These are phyloP conservation scores for Netelia virgata DNA, from an alignment of 2,888 invertebrate species.

Conservation along the genomic window DNA sequence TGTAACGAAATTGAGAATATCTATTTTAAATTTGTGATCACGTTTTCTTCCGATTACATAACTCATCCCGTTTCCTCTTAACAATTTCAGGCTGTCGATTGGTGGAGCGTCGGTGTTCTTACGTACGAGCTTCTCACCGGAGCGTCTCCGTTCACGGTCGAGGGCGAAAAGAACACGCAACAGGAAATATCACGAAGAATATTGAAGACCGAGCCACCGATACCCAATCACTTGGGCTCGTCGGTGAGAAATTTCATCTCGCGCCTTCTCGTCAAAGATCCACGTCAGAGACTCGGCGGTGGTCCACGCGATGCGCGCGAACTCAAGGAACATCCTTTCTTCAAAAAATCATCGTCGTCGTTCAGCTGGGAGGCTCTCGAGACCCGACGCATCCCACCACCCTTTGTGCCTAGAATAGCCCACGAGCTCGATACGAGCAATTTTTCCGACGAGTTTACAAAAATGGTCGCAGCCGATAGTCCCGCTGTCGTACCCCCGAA, in stretches of 20 bases:
- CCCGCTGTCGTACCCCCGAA: conserved; percentile 95
- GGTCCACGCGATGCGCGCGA: conserved; percentile 94
- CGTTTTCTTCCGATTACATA: background rate
- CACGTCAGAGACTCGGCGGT: conserved; percentile 94
- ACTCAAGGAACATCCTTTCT: conserved; percentile 96
- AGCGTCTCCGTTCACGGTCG: conserved; percentile 98
- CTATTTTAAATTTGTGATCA: background rate
- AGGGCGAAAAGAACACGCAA: conserved; percentile 97
- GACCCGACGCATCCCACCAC: conserved; percentile 92
- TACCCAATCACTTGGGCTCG: conserved; percentile 92
- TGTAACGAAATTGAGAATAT: background rate
- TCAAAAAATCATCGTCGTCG: conserved; percentile 86
- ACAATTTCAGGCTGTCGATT: conserved; percentile 94
- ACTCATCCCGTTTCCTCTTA: conserved; percentile 21
- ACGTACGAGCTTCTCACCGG: conserved; percentile 98
- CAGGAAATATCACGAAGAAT: conserved; percentile 97
- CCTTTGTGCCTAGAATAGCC: conserved; percentile 94
- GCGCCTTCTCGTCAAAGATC: conserved; percentile 95
- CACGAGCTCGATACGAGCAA: conserved; percentile 97
- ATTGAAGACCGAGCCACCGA: conserved; percentile 94
- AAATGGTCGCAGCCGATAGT: conserved; percentile 95
- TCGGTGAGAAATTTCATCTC: conserved; percentile 92
- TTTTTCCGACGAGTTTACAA: conserved; percentile 98
- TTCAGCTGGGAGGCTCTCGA: conserved; percentile 92
- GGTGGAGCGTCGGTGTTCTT: conserved; percentile 99